Percentiles rank a stretch among this genome's conserved stretches.
phyloP scores from a whole-genome alignment of 2,888 invertebrate species.

The Hoplodrina ambigua region DNA sequence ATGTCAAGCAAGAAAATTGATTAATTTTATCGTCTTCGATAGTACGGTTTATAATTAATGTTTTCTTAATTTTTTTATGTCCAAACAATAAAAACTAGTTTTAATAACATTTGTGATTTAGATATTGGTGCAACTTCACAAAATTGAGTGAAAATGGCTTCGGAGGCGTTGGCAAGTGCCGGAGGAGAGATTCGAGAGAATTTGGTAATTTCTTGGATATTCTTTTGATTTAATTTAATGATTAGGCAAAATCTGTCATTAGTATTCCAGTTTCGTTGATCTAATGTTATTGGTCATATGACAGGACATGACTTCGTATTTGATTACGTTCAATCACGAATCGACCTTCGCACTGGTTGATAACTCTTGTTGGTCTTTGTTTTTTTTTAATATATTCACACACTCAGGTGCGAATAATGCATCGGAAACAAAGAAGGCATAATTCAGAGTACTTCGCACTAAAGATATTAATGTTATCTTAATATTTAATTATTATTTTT shows the following conservation, averaged over 20 bases:
- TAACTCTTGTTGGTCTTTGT: slow-evolving; percentile 32
- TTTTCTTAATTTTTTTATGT: slow-evolving; percentile 32
- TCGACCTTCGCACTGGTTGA: slow-evolving; percentile 73
- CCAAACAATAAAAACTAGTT: slow-evolving; percentile 20
- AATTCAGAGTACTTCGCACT: neutral
- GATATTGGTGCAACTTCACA: slow-evolving; percentile 15
- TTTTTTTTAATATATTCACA: slow-evolving; percentile 43
- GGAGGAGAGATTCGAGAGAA: slow-evolving; percentile 84
- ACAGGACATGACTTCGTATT: slow-evolving; percentile 13
- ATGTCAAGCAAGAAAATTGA: slow-evolving; percentile 51
- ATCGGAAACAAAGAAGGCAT: neutral
- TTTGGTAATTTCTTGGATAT: slow-evolving; percentile 75
- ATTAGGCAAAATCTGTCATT: slow-evolving; percentile 29
- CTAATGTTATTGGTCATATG: slow-evolving; percentile 24
- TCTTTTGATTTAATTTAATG: slow-evolving; percentile 24
- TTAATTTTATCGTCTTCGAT: slow-evolving; percentile 43
- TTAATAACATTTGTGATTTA: slow-evolving; percentile 18
- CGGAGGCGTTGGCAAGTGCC: slow-evolving; percentile 77
- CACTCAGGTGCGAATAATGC: slow-evolving; percentile 1
- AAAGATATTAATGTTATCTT: neutral
- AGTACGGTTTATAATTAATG: slow-evolving; percentile 29
- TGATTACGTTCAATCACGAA: slow-evolving; percentile 50
- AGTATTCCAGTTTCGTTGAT: slow-evolving; percentile 30
- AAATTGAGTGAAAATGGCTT: slow-evolving; percentile 73
- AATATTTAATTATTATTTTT: neutral